Evolutionary conservation across 2,113 vertebrate species (phyloP).

Genomic region (Cephalopterus ornatus): DNA sequence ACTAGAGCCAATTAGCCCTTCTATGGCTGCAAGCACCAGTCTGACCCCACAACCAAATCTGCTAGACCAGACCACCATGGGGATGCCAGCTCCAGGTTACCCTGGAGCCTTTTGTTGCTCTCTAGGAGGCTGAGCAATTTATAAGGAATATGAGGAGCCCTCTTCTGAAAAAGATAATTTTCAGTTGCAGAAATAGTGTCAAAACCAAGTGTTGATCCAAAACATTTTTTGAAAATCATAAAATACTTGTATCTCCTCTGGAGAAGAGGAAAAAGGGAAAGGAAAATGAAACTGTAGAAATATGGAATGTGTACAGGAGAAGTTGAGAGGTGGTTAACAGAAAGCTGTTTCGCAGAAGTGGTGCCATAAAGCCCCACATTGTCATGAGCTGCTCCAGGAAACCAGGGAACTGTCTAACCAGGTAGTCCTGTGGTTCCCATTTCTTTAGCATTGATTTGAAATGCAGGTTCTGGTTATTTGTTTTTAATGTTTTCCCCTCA

Average conservation of each 20-base stretch:
- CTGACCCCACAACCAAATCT: background rate
- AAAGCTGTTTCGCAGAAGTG: background rate
- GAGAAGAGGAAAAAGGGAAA: background rate
- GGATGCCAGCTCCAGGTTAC: background rate
- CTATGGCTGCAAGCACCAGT: background rate
- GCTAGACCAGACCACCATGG: background rate
- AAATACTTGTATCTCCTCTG: background rate
- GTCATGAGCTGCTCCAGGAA: background rate
- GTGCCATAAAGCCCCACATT: background rate
- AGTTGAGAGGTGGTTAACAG: background rate
- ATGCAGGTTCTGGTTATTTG: background rate
- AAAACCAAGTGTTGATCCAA: background rate
- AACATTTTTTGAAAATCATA: background rate
- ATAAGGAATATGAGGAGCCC: background rate
- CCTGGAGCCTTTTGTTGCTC: fast-evolving
- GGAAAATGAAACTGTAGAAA: background rate
- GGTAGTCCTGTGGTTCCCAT: background rate
- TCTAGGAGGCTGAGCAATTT: background rate
- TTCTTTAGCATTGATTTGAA: background rate
- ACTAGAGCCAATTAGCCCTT: fast-evolving
- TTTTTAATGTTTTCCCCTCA: slow-evolving; percentile 59
- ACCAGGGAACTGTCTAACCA: background rate
- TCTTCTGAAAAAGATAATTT: background rate
- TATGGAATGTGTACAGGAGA: background rate
- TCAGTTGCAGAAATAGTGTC: background rate